phyloP scores from a whole-genome alignment of 2,888 invertebrate species.

The Tachina lurida region DNA sequence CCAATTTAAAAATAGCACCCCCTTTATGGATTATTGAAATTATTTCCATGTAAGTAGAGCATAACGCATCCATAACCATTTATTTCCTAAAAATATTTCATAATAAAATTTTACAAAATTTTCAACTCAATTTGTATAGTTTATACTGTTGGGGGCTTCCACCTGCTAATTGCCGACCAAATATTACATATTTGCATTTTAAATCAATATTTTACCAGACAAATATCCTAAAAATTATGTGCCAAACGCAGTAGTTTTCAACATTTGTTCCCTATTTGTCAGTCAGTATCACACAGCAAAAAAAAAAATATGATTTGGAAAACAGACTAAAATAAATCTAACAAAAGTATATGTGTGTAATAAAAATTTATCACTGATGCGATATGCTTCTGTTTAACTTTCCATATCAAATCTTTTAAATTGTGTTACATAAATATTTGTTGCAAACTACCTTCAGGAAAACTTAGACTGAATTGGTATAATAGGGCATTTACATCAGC shows the following conservation, averaged over 20 bases:
- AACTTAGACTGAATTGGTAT: too few species aligned
- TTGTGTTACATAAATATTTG: too few species aligned
- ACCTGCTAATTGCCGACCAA: slow-evolving; percentile 67
- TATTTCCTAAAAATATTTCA: background rate
- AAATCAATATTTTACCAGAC: slow-evolving; percentile 63
- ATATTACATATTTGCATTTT: slow-evolving; percentile 66
- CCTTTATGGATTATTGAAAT: slow-evolving; percentile 5
- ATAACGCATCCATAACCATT: background rate
- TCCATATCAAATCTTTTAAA: too few species aligned
- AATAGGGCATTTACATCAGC: too few species aligned
- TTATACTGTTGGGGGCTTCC: slow-evolving; percentile 39
- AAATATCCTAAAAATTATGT: slow-evolving; percentile 53
- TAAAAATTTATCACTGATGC: too few species aligned
- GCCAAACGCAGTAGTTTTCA: slow-evolving; percentile 51
- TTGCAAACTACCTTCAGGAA: too few species aligned
- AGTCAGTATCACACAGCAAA: slow-evolving; percentile 20
- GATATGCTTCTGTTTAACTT: too few species aligned
- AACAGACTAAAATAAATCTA: too few species aligned
- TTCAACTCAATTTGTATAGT: slow-evolving; percentile 56
- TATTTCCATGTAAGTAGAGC: background rate
- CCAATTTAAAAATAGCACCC: background rate
- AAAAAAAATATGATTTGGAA: background rate
- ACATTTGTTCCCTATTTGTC: slow-evolving; percentile 19
- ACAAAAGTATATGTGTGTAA: too few species aligned
- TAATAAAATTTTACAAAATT: slow-evolving; percentile 58